A percentile compares a stretch with the other conserved stretches of the same genome.
Evolutionary conservation across 1,140 invertebrate species (phyloP).

Genomic region (Paralvinella palmiformis): DNA sequence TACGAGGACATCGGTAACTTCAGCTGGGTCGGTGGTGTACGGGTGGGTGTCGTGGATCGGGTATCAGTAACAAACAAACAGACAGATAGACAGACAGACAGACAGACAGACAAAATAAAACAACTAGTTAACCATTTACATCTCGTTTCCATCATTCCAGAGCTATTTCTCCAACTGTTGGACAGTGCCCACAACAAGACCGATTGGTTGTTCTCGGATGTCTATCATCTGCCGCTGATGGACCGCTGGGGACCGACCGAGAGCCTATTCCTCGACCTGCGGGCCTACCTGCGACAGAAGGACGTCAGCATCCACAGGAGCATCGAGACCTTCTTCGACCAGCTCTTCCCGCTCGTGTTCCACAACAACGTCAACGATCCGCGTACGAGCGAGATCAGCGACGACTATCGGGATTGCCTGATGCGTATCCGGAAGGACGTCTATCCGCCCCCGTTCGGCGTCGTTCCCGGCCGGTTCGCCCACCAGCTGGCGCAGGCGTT

Average conservation of each 20-base stretch:
- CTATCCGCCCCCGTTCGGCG: constrained; percentile 73
- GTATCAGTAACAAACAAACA: too few relatives aligned
- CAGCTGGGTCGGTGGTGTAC: too few relatives aligned
- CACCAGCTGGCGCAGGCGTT: constrained; percentile 65
- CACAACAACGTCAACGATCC: constrained; percentile 59
- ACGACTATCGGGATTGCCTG: constrained; percentile 70
- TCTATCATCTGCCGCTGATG: constrained; percentile 65
- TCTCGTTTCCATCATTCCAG: too few relatives aligned
- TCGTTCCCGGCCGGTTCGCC: constrained; percentile 66
- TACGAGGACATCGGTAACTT: too few relatives aligned
- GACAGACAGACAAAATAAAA: too few relatives aligned
- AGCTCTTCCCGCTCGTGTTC: constrained; percentile 76
- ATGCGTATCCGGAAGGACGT: constrained; percentile 66
- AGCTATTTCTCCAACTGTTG: constrained; percentile 65
- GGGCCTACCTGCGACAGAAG: constrained; percentile 55
- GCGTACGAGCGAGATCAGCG: constrained; percentile 57
- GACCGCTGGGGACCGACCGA: constrained; percentile 60
- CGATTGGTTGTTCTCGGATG: constrained; percentile 63
- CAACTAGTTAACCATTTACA: too few relatives aligned
- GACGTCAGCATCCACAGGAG: constrained; percentile 56
- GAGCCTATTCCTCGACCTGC: constrained; percentile 64
- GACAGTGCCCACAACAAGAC: constrained; percentile 75
- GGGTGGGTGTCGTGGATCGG: too few relatives aligned
- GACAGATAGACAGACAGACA: too few relatives aligned
- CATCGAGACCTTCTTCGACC: constrained; percentile 70